Evolutionary conservation across 2,113 vertebrate genomes (phyloP).

Genomic region (Gracilinanus agilis): DNA sequence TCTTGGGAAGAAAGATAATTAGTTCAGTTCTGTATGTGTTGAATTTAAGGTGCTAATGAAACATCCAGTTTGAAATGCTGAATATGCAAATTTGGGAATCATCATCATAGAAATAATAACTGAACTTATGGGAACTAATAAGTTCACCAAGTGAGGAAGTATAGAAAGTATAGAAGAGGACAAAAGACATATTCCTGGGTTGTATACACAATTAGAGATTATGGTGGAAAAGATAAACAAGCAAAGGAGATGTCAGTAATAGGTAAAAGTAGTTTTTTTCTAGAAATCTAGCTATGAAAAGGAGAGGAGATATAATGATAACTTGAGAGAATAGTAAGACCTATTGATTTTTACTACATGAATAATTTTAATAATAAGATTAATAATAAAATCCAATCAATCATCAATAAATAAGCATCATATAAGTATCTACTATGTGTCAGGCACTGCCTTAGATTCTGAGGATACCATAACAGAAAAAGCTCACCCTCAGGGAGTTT

Average conservation of each 20-base stretch:
- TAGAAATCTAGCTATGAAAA: neutral
- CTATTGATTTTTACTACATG: neutral
- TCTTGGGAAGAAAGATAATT: neutral
- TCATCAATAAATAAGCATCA: neutral
- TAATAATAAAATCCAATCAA: neutral
- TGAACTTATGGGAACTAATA: neutral
- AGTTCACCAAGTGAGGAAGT: neutral
- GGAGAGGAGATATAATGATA: neutral
- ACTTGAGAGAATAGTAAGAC: neutral
- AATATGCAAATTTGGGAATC: neutral
- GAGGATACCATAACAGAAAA: neutral
- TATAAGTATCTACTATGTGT: neutral
- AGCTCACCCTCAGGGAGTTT: neutral
- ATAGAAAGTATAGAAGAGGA: neutral
- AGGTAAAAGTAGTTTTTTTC: neutral
- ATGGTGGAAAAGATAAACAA: neutral
- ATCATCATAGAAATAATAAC: neutral
- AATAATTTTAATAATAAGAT: neutral
- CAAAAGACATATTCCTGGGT: neutral
- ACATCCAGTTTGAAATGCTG: neutral
- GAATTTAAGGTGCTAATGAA: neutral
- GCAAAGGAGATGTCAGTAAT: neutral
- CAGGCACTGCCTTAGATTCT: neutral
- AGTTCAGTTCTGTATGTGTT: neutral
- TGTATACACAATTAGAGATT: neutral